Base-by-base conservation (phyloP, 2,113 vertebrate species). In the Oreochromis niloticus region DNA sequence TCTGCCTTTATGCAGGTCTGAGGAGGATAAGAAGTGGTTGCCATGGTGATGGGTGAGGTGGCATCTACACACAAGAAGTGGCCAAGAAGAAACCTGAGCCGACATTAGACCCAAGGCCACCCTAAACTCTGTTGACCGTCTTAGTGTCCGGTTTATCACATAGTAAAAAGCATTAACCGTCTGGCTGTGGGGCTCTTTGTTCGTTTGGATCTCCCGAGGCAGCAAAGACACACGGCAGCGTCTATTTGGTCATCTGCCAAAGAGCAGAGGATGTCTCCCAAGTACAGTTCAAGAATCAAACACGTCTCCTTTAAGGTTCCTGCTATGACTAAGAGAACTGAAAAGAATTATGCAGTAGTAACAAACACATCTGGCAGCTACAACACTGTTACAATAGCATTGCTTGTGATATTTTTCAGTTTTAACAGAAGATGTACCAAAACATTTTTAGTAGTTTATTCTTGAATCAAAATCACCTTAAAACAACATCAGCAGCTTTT, bases 391-490 rank as follows among this genome's bases (percentile, higher is more conserved):
- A 6, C 22, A 27, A 41, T 22, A 4, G 39, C 7, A 2, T 24
- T 24, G 66, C 66, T 22, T 27, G 39, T 43, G 39, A 71, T 71
- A 71, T 16, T 9, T 24, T 14, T 71, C n/a, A 0, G 36, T 24
- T 24, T 71, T 43, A 24, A 71, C n/a, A 71, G 39, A 43, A 71
- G 39, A 43, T 16, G 7, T 24, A 24, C 1, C 39, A 43, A 43
- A 71, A 43, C 12, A 73, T 46, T 73, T 73, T 24, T 27, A 73
- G 13, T 22, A 73, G 39, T 43, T 71, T 73, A 73, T 73, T 73
- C 39, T 73, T 27, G 11, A 46, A 48, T 17, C 13, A 27, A 73
- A 73, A 27, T 27, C n/a, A 43, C 12, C 41, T 73, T 14, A 14
- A 66, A 66, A 66, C 6, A 66, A 68, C 10, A 34, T 63, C 30